Conservation (phyloP, 2,113 vertebrate genomes). For the Gambusia holbrooki region DNA sequence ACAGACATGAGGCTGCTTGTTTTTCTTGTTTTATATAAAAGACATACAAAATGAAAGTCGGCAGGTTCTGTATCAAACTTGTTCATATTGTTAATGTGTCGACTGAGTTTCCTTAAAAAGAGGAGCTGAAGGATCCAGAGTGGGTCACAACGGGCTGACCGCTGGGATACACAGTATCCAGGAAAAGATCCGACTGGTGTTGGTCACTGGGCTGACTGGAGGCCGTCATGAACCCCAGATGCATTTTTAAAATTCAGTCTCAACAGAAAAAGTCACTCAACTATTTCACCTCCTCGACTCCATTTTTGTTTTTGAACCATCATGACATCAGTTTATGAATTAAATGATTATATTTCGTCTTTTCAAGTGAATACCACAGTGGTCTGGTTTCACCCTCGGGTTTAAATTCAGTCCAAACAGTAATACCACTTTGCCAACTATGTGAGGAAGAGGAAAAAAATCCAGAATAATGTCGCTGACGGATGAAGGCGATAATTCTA, state of each 20-base stretch:
- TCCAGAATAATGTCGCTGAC: neutral
- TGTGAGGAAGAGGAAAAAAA: neutral
- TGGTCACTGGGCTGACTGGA: slow-evolving; percentile 71
- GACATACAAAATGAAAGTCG: slow-evolving; percentile 92
- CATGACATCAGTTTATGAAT: neutral
- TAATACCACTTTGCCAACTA: neutral
- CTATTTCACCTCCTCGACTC: neutral
- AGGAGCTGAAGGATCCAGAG: slow-evolving; percentile 84
- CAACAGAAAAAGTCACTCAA: neutral
- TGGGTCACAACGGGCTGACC: slow-evolving; percentile 82
- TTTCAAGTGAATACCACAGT: neutral
- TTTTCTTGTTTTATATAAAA: slow-evolving; percentile 87
- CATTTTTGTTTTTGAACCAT: neutral
- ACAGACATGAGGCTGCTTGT: slow-evolving; percentile 56
- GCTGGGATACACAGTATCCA: slow-evolving; percentile 96
- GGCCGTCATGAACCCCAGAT: neutral
- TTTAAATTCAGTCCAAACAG: neutral
- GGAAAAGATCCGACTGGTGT: slow-evolving; percentile 83
- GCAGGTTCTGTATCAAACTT: slow-evolving; percentile 88
- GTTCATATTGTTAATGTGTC: slow-evolving; percentile 69
- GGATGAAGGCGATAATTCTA: neutral
- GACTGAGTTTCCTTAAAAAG: slow-evolving; percentile 80
- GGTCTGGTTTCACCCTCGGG: neutral
- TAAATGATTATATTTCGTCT: neutral
- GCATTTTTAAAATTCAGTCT: neutral